A percentile compares a stretch with the other conserved stretches of the same genome.
phyloP scores from a whole-genome alignment of 2,113 vertebrate species.

The Bagarius yarrelli region DNA sequence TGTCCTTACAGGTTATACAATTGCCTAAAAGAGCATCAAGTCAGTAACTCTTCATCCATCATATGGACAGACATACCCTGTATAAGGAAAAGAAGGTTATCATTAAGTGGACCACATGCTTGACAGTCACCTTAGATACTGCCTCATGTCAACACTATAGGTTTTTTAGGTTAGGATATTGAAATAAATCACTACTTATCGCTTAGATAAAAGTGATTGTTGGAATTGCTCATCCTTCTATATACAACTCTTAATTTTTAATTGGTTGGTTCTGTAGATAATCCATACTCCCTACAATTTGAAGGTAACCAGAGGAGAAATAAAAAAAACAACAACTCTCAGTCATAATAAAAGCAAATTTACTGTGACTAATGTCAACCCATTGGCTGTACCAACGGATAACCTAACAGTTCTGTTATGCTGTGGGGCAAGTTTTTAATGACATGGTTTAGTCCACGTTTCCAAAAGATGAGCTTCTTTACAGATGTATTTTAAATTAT shows the following conservation, averaged over 20 bases:
- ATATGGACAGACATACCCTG: constrained; percentile 1
- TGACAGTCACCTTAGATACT: constrained; percentile 29
- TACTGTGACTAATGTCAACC: background rate
- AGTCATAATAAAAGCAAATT: background rate
- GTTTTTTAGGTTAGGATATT: background rate
- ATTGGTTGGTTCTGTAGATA: background rate
- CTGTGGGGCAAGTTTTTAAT: background rate
- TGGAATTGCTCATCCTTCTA: background rate
- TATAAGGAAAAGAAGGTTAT: constrained; percentile 40
- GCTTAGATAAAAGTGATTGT: background rate
- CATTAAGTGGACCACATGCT: constrained; percentile 39
- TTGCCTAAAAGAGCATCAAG: constrained; percentile 14
- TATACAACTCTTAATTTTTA: background rate
- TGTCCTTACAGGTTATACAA: constrained; percentile 9
- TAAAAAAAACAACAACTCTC: background rate
- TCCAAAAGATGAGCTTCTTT: background rate
- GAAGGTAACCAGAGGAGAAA: background rate
- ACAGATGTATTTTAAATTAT: background rate
- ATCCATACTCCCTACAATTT: background rate
- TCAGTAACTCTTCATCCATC: constrained; percentile 33
- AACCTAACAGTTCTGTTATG: background rate
- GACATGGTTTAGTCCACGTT: no score
- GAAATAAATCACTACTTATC: background rate
- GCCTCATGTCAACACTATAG: background rate
- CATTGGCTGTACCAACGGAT: background rate